These are phyloP conservation scores for Dichetophora obliterata DNA, from an alignment of 2,888 invertebrate species.

Conservation along the genomic window DNA sequence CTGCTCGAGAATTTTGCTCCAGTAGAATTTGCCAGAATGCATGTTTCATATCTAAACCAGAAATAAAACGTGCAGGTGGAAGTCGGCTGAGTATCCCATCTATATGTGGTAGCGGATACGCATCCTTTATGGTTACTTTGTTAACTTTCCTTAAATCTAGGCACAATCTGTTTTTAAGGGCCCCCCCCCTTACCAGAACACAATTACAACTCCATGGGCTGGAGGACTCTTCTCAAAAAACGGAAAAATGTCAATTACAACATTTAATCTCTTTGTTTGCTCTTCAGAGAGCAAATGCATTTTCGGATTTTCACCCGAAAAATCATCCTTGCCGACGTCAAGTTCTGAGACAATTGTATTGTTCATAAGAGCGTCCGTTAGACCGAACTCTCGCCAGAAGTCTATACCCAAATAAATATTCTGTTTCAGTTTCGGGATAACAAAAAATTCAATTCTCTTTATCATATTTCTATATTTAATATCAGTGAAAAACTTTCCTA, in stretches of 20 bases:
- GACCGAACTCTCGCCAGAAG: conserved; percentile 36
- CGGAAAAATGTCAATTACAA: neutral
- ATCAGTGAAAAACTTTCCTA: neutral
- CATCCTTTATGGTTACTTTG: conserved; percentile 3
- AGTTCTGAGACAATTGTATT: neutral
- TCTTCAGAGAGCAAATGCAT: neutral
- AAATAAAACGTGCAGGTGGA: conserved; percentile 8
- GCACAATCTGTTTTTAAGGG: conserved; percentile 50
- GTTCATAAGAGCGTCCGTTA: neutral
- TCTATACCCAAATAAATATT: conserved; percentile 36
- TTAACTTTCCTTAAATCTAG: conserved; percentile 57
- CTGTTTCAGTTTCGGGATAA: conserved; percentile 15
- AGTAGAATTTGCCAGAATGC: neutral
- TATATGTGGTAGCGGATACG: conserved; percentile 20
- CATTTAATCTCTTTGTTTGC: neutral
- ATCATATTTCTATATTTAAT: neutral
- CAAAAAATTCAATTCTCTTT: conserved; percentile 10
- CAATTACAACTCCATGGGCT: conserved; percentile 56
- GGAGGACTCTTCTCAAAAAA: conserved; percentile 47
- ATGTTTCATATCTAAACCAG: conserved; percentile 1
- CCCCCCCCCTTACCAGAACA: conserved; percentile 50
- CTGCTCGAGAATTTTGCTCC: neutral
- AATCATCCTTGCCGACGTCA: neutral
- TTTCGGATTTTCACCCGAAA: neutral
- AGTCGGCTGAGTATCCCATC: conserved; percentile 3